Evolutionary conservation across 92 coral and sea anemone species (phyloP).

Genomic region (Bergia puertoricense): DNA sequence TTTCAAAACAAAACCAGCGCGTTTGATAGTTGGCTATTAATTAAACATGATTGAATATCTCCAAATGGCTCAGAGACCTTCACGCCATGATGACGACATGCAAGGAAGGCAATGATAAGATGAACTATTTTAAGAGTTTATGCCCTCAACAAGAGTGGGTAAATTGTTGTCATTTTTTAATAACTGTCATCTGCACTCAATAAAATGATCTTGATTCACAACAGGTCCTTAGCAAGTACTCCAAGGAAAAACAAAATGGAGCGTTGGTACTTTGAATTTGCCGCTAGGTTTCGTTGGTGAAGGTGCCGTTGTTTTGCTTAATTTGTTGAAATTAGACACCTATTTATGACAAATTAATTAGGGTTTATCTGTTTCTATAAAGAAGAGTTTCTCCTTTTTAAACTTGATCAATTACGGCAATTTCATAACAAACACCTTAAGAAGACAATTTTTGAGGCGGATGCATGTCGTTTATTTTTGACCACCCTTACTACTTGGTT

Average conservation of each 20-base stretch:
- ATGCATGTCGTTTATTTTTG: no score
- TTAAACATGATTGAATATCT: slow-evolving; percentile 3
- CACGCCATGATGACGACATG: slow-evolving; percentile 6
- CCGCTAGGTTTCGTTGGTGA: neutral
- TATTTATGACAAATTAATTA: neutral
- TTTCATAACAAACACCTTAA: neutral
- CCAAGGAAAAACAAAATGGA: neutral
- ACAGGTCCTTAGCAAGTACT: slow-evolving; percentile 41
- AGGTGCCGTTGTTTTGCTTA: neutral
- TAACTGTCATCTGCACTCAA: slow-evolving; percentile 2
- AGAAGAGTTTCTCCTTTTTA: neutral
- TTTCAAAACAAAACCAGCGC: slow-evolving; percentile 27
- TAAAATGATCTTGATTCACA: neutral
- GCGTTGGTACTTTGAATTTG: slow-evolving; percentile 11
- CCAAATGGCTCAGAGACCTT: neutral
- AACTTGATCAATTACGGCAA: neutral
- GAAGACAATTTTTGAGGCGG: neutral
- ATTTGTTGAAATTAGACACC: neutral
- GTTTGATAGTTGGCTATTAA: neutral
- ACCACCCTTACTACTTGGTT: no score
- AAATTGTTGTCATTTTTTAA: neutral
- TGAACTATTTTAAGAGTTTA: slow-evolving; percentile 7
- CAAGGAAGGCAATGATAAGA: slow-evolving; percentile 1
- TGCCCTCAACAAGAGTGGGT: neutral
- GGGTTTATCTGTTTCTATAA: neutral